Evolutionary conservation across 1,140 invertebrate species (phyloP).

Genomic region (Asobara japonica): DNA sequence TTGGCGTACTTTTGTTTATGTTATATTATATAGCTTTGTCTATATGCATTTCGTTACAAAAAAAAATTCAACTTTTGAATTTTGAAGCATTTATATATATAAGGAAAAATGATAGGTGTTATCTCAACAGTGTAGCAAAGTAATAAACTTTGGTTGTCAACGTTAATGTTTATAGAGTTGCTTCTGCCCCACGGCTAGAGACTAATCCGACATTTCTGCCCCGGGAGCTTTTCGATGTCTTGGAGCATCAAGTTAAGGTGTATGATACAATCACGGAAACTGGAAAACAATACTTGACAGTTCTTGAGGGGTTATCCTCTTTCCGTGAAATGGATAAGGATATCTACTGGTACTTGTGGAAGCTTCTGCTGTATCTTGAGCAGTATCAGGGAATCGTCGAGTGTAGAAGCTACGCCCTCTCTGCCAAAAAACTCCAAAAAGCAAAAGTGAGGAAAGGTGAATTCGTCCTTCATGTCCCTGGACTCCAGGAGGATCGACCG

Average conservation of each 20-base stretch:
- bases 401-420: constrained; percentile 72
- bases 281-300: neutral
- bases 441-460: constrained; percentile 64
- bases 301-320: neutral
- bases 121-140: too few relatives aligned
- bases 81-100: too few relatives aligned
- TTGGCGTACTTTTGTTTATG: too few relatives aligned
- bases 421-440: constrained; percentile 56
- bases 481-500: constrained; percentile 79
- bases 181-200: too few relatives aligned
- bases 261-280: neutral
- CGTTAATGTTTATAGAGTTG: too few relatives aligned
- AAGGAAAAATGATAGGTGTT: too few relatives aligned
- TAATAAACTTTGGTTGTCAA: too few relatives aligned
- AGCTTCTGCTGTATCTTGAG: constrained; percentile 79
- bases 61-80: too few relatives aligned
- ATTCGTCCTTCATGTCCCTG: constrained; percentile 76
- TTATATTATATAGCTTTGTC: too few relatives aligned
- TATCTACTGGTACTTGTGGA: constrained; percentile 65
- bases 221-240: neutral
- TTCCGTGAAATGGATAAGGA: constrained; percentile 3
- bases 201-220: neutral
- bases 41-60: too few relatives aligned
- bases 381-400: constrained; percentile 73
- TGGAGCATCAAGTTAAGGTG: neutral